phyloP scores from a whole-genome alignment of 2,888 invertebrate species.

The Eretmocerus hayati region DNA sequence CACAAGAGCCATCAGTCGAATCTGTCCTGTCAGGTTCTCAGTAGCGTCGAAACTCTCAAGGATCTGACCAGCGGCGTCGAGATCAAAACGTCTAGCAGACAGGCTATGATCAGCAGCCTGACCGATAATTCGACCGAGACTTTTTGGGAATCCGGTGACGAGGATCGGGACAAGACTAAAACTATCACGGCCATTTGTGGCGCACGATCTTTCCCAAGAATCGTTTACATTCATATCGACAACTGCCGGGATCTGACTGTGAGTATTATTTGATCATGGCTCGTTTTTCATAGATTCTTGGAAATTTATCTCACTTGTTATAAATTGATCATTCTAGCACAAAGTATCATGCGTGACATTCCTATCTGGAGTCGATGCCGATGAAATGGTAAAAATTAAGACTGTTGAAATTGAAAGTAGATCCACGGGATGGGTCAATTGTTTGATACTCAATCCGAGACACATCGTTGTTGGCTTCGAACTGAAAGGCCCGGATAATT shows the following conservation, averaged over 20 bases:
- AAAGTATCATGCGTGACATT: constrained; percentile 83
- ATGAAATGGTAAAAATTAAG: constrained; percentile 73
- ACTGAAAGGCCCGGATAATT: constrained; percentile 85
- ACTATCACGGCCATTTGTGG: constrained; percentile 65
- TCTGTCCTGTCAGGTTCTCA: constrained; percentile 43
- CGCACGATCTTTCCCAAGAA: constrained; percentile 59
- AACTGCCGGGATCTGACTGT: constrained; percentile 88
- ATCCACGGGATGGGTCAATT: constrained; percentile 85
- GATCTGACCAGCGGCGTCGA: constrained; percentile 73
- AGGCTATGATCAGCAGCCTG: constrained; percentile 87
- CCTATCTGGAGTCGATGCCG: constrained; percentile 72
- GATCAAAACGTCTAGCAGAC: constrained; percentile 85
- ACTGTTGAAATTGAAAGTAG: constrained; percentile 81
- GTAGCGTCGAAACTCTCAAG: constrained; percentile 58
- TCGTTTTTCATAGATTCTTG: too few species aligned
- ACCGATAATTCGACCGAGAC: constrained; percentile 94
- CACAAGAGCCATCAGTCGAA: constrained; percentile 54
- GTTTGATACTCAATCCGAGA: constrained; percentile 60
- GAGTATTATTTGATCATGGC: constrained; percentile 19
- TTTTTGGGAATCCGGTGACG: constrained; percentile 98
- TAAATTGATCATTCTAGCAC: too few species aligned
- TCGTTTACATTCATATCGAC: constrained; percentile 86
- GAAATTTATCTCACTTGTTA: too few species aligned
- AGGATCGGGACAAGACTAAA: constrained; percentile 89
- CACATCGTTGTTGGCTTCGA: constrained; percentile 68